Conservation (phyloP, 2,888 invertebrate species). For the Melinopterus prodromus region DNA sequence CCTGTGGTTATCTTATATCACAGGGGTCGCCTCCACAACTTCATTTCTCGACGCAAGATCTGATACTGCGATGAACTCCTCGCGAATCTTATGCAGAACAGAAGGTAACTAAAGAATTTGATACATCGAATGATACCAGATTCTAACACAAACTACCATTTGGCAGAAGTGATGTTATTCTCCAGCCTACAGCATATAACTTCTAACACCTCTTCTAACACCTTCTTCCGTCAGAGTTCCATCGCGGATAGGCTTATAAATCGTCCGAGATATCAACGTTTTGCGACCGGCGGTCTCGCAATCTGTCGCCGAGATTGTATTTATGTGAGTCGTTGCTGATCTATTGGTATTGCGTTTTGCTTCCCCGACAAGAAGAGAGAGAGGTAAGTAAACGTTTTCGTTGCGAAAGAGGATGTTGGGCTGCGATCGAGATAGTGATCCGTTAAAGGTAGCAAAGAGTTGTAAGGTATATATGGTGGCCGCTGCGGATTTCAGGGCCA, state of each 20-base stretch:
- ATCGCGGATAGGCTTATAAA: background rate
- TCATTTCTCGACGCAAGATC: no score
- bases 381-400: background rate
- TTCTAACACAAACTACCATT: background rate
- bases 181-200: background rate
- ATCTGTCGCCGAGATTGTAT: background rate
- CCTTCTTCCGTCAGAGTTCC: background rate
- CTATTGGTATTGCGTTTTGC: background rate
- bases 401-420: conserved; percentile 4
- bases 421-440: background rate
- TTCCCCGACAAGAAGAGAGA: background rate
- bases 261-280: background rate
- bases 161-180: background rate
- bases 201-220: background rate
- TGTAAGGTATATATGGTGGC: background rate
- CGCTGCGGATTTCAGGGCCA: background rate
- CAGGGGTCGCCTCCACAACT: no score
- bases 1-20: no score
- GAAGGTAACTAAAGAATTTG: no score
- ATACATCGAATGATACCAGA: no score
- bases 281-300: background rate
- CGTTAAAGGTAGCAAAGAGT: background rate
- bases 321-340: background rate
- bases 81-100: no score
- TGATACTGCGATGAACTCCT: no score